Conservation (phyloP, 2,888 invertebrate genomes). For the Xiphydria camelus region DNA sequence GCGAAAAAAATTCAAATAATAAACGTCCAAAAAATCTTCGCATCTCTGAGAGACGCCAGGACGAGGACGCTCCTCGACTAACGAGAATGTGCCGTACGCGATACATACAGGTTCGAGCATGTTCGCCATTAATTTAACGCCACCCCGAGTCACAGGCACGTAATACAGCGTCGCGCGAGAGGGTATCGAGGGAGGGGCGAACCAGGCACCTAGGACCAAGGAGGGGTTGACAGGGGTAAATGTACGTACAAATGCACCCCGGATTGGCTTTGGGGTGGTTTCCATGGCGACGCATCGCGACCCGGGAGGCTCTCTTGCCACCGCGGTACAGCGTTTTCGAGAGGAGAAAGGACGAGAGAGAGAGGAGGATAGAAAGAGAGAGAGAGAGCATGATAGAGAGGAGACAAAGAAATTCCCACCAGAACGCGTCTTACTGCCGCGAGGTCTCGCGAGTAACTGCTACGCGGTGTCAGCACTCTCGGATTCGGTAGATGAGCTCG, state of each 20-base stretch:
- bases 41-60: too few relatives aligned
- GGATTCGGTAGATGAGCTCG: too few relatives aligned
- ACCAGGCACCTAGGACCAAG: constrained; percentile 25
- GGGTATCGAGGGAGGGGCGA: too few relatives aligned
- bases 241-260: constrained; percentile 51
- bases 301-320: constrained; percentile 48
- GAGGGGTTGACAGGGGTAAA: constrained; percentile 42
- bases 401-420: constrained; percentile 12
- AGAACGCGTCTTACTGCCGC: too few relatives aligned
- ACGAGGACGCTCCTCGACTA: too few relatives aligned
- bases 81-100: too few relatives aligned
- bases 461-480: too few relatives aligned
- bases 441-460: too few relatives aligned
- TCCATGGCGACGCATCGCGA: constrained; percentile 47
- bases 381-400: constrained; percentile 8
- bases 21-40: too few relatives aligned
- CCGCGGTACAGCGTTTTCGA: too few relatives aligned
- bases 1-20: too few relatives aligned
- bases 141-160: not conserved
- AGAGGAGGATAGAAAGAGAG: too few relatives aligned
- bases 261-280: constrained; percentile 50
- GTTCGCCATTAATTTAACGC: constrained; percentile 6
- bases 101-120: not conserved
- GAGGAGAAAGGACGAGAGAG: constrained; percentile 11
- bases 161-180: constrained; percentile 28